Evolutionary conservation across 2,113 vertebrate species (phyloP), one percentile per base, ranked within the genome.

Genomic region (Melanotaenia duboulayi): DNA sequence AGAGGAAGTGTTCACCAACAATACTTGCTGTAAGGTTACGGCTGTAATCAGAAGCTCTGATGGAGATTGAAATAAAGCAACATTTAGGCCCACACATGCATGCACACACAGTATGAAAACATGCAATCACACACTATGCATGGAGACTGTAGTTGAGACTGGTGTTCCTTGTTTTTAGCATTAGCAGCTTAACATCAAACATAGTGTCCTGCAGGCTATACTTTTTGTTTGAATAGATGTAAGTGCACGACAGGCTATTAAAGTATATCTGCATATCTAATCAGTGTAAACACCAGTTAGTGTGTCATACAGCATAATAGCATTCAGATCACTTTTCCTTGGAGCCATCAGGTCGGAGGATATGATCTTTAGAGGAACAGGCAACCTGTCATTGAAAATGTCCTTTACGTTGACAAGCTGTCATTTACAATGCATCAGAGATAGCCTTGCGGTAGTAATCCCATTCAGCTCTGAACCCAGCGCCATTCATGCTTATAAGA

Each of bases 361-460:
- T 64, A 32, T 74, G 78, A 88, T 87, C 80, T 80, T 79, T 72
- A 84, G 54, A 86, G 70, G 60, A 81, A 85, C 76, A 78, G 68
- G 32, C 86, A 92, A 87, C 80, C 90, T 87, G 92, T 92, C 93
- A 93, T 91, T 91, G 91, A 75, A 14, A 1, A 86, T 87, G 92
- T 93, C 92, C 94, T 93, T 93, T 88, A 81, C 86, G 87, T 80
- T 89, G 80, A 87, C 85, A 80, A 5, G 74, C 91, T 91, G 91
- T 94, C 94, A 94, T 94, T 94, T 92, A 93, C 86, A 92, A 94
- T 94, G 90, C 91, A 92, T 94, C 90, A 91, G 84, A 89, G 81
- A 74, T 67, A 74, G 89, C 86, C 85, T 84, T 56, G 89, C 60
- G 75, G 85, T 78, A 55, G 91, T 80, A 87, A 76, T 93, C 88